Base-by-base conservation (phyloP, 2,113 vertebrate genomes). In the Pholis gunnellus region DNA sequence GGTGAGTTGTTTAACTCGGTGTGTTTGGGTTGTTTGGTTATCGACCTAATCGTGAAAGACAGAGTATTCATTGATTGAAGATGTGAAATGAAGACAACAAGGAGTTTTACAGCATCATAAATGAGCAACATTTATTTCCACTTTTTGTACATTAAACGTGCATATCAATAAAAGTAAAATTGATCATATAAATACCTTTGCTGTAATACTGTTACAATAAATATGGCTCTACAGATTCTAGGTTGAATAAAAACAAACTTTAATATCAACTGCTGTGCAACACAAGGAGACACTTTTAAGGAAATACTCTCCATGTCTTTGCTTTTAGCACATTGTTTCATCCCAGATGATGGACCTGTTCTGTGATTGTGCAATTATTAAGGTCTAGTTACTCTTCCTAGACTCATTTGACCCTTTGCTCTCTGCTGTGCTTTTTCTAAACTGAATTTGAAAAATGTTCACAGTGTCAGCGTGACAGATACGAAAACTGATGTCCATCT, bases 101-200 rank as follows among this genome's bases (percentile, higher is more conserved):
- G 52, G 17, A 79, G 5, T 83, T 15, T 70, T n/a, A 64, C 48
- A 67, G 68, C 75, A 81, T 91, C 75, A 92, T 87, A 91, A 95
- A 92, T 87, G 42, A 76, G 57, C 83, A 87, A 95, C 88, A 90
- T 93, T 88, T 94, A 94, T 94, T 94, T 90, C 72, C 89, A 94
- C 86, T 90, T 88, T 91, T 91, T 88, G 81, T 88, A 91, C 91
- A 94, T 90, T 92, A 92, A 94, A 87, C 91, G 89, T 89, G 89
- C 93, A 89, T 90, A 89, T 87, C 89, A 86, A 93, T 89, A 86
- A 91, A 94, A 92, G 36, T 83, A 75, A 92, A 93, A 82, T 78
- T 48, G 70, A 75, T 89, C 83, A 92, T 92, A 93, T 84, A 92
- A 91, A 93, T 88, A 92, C 81, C 76, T 91, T 72, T 88, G 91